Percentiles rank a stretch among this genome's conserved stretches.
Conservation (phyloP, 2,888 invertebrate genomes). For the Lordiphosa andalusiaca region DNA sequence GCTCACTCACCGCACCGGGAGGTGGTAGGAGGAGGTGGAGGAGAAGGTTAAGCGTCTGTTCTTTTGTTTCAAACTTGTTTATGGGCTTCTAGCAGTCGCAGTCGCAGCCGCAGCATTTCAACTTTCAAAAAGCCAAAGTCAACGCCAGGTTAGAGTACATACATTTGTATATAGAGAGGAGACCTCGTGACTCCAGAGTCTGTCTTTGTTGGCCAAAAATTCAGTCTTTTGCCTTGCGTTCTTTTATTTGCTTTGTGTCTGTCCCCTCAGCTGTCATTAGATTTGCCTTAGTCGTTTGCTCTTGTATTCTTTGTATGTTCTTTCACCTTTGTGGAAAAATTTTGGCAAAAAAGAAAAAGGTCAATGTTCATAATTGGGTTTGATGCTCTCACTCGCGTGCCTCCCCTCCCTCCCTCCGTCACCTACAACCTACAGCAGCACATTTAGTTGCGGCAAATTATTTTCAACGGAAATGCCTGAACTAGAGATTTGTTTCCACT, state of each 20-base stretch:
- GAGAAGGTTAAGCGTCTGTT: slow-evolving; percentile 48
- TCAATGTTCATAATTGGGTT: slow-evolving; percentile 65
- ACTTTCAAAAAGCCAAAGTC: slow-evolving; percentile 63
- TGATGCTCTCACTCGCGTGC: slow-evolving; percentile 16
- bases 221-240: slow-evolving; percentile 34
- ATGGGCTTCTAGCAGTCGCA: slow-evolving; percentile 47
- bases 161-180: slow-evolving; percentile 5
- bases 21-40: slow-evolving; percentile 1
- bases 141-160: slow-evolving; percentile 55
- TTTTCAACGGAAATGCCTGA: slow-evolving; percentile 31
- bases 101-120: slow-evolving; percentile 45
- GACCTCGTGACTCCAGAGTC: slow-evolving; percentile 31
- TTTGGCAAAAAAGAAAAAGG: slow-evolving; percentile 54
- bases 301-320: slow-evolving; percentile 39
- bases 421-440: slow-evolving; percentile 10
- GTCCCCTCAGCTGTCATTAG: slow-evolving; percentile 37
- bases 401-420: slow-evolving; percentile 10
- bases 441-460: slow-evolving; percentile 41
- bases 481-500: slow-evolving; percentile 9
- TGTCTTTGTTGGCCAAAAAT: slow-evolving; percentile 43
- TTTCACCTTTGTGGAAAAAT: slow-evolving; percentile 65
- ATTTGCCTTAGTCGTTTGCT: slow-evolving; percentile 22
- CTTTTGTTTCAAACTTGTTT: slow-evolving; percentile 70
- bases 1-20: slow-evolving; percentile 1
- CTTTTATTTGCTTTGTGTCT: slow-evolving; percentile 31